A percentile compares a stretch with the other conserved stretches of the same genome.
These are phyloP conservation scores for Limonius californicus DNA, from an alignment of 1,140 invertebrate species.

Conservation along the genomic window DNA sequence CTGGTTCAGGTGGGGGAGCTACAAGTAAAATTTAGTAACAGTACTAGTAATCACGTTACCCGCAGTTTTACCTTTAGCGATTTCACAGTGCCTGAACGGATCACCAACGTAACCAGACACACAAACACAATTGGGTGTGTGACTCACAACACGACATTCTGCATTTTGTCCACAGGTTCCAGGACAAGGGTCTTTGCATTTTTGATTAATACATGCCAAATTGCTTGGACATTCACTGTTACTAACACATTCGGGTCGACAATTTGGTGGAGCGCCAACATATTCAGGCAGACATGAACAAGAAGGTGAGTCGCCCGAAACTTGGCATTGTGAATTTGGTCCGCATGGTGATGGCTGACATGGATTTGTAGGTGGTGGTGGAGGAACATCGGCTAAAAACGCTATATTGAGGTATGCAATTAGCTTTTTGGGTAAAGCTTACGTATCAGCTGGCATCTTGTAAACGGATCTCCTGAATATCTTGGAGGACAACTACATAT, in stretches of 20 bases:
- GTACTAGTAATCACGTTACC: background rate
- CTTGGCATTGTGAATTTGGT: conserved; percentile 60
- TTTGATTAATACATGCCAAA: conserved; percentile 62
- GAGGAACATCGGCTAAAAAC: conserved; percentile 27
- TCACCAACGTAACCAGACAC: conserved; percentile 58
- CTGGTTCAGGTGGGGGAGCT: conserved; percentile 41
- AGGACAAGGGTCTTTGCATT: conserved; percentile 62
- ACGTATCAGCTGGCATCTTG: conserved; percentile 46
- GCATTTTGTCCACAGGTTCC: conserved; percentile 56
- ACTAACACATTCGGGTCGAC: conserved; percentile 65
- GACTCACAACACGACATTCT: conserved; percentile 56
- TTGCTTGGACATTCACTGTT: conserved; percentile 62
- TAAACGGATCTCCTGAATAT: conserved; percentile 71
- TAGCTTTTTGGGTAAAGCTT: conserved; percentile 23
- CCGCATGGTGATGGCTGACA: conserved; percentile 64
- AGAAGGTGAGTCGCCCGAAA: conserved; percentile 53
- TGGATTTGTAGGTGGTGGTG: conserved; percentile 47
- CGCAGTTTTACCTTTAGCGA: conserved; percentile 14
- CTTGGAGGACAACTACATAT: conserved; percentile 65
- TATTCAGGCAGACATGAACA: conserved; percentile 61
- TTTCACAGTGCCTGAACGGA: conserved; percentile 53
- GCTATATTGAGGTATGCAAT: background rate
- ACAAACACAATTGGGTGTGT: conserved; percentile 60
- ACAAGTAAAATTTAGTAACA: conserved; percentile 13
- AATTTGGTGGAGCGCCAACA: conserved; percentile 58